These are phyloP conservation scores for Colletes collaris DNA, from an alignment of 2,888 invertebrate species.

Conservation along the genomic window DNA sequence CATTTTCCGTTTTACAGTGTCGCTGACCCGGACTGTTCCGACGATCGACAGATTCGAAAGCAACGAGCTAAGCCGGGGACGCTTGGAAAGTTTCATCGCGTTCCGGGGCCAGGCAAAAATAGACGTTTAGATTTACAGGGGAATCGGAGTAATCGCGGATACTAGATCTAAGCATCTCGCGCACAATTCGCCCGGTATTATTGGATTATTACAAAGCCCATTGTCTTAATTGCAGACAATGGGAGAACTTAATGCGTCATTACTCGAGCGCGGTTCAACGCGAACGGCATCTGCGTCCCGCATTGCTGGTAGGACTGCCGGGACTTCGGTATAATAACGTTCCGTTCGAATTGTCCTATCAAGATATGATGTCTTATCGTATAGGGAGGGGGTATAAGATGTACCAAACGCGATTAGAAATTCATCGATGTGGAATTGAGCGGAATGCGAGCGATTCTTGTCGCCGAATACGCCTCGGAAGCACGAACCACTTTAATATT, in stretches of 20 bases:
- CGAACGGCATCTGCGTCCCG: slow-evolving; percentile 16
- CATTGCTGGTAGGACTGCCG: background rate
- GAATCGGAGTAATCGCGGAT: too few relatives aligned
- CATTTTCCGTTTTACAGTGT: too few relatives aligned
- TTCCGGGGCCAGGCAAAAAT: too few relatives aligned
- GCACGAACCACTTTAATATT: background rate
- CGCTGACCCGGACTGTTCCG: too few relatives aligned
- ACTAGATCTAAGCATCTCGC: background rate
- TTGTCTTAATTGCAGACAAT: slow-evolving; percentile 41
- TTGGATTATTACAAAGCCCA: slow-evolving; percentile 20
- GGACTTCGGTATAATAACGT: slow-evolving; percentile 31
- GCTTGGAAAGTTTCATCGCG: too few relatives aligned
- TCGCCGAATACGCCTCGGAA: background rate
- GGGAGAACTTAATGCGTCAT: slow-evolving; percentile 42
- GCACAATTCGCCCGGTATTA: slow-evolving; percentile 6
- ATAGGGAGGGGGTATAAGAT: too few relatives aligned
- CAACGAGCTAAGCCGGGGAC: too few relatives aligned
- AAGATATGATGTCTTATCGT: background rate
- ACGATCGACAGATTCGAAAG: too few relatives aligned
- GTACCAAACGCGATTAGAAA: background rate
- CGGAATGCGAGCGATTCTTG: background rate
- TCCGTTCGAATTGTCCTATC: slow-evolving; percentile 27
- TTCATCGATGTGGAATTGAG: background rate
- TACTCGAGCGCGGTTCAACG: slow-evolving; percentile 26
- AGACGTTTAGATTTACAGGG: too few relatives aligned